Base-by-base conservation (phyloP, 2,797 vertebrate genomes). In the Knipowitschia caucasica region DNA sequence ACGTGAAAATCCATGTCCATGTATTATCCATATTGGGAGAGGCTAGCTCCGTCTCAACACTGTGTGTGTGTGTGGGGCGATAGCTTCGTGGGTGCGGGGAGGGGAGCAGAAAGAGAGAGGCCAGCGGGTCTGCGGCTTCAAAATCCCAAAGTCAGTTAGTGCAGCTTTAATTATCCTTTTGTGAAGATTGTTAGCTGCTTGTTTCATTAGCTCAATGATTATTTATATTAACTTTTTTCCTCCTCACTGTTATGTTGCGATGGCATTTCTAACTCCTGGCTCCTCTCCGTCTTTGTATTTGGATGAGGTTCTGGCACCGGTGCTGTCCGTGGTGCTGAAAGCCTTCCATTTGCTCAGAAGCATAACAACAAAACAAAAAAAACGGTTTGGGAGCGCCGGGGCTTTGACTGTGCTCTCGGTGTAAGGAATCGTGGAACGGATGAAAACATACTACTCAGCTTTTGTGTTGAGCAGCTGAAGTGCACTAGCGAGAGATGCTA, bases 281-380 rank as follows among this genome's bases (percentile, higher is more conserved):
- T 12, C 1, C 29, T 53, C 53, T 44, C n/a, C 49, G 33, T 12
- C 2, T 59, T 15, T 36, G 23, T 50, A 3, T 2, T 8, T 46
- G 8, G 3, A 33, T 45, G 5, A 21, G 47, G 56, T 45, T 36
- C 18, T 44, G 2, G 6, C 59, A n/a, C n/a, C n/a, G n/a, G n/a
- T n/a, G 15, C 76, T 84, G 69, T 74, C 77, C 67, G 4, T 67
- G 71, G 69, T 71, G 63, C 81, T 81, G 73, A 76, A 73, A 75
- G 57, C 59, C 40, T 20, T 58, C 58, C 35, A 43, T 61, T 66
- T 38, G 38, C 21, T 1, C 8, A 4, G 14, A 10, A 2, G 35
- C 34, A 40, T 47, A 21, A 49, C 21, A 49, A 12, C 17, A 31
- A 36, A n/a, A n/a, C n/a, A n/a, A n/a, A n/a, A n/a, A n/a, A n/a